phyloP scores from a whole-genome alignment of 2,888 invertebrate species.

The Lasioglossum calceatum region DNA sequence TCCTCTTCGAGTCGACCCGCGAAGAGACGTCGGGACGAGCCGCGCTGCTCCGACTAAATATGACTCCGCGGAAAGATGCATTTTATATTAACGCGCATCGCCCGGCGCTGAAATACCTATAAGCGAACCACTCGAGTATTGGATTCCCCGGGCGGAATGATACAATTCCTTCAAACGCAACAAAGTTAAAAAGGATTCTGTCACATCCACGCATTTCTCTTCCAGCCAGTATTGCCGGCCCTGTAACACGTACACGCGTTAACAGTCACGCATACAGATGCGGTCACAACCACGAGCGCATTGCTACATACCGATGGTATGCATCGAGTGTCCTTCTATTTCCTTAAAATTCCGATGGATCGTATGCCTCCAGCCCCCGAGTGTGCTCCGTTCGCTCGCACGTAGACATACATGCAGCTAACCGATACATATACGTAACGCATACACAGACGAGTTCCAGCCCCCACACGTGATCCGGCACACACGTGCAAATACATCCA shows the following conservation, averaged over 20 bases:
- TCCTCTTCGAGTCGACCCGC: neutral
- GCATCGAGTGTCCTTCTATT: constrained; percentile 81
- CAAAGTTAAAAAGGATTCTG: constrained; percentile 60
- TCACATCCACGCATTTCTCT: constrained; percentile 63
- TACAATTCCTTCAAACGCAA: constrained; percentile 25
- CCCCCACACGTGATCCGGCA: constrained; percentile 48
- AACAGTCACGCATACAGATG: constrained; percentile 38
- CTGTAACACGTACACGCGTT: constrained; percentile 59
- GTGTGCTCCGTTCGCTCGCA: constrained; percentile 53
- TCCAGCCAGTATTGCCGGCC: constrained; percentile 52
- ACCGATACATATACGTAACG: neutral
- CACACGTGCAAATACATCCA: constrained; percentile 16
- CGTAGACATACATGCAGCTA: neutral
- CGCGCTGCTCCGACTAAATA: neutral
- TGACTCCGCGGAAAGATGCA: neutral
- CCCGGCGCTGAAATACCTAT: neutral
- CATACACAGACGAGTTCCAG: neutral
- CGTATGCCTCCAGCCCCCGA: constrained; percentile 68
- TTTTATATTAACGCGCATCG: constrained; percentile 16
- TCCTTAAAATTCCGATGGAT: constrained; percentile 81
- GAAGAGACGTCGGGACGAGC: neutral
- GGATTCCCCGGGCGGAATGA: constrained; percentile 13
- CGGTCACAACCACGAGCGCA: constrained; percentile 53
- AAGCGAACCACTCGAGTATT: neutral
- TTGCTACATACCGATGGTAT: constrained; percentile 75